phyloP scores from a whole-genome alignment of 2,113 vertebrate genomes.

The Gallinago media region DNA sequence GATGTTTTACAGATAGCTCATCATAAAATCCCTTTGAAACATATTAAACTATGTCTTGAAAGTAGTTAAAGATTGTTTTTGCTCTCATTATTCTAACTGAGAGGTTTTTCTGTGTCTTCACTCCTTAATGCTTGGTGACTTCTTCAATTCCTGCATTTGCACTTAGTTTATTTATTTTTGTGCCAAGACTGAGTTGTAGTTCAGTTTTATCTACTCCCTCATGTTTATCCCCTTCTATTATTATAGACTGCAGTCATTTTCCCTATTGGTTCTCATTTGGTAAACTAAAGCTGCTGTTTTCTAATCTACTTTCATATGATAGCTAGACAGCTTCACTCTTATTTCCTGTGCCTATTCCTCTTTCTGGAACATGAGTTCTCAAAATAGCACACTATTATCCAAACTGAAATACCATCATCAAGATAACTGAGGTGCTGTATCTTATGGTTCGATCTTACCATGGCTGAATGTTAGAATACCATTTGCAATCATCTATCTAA shows the following conservation, averaged over 20 bases:
- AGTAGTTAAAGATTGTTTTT: neutral
- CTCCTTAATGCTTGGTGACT: neutral
- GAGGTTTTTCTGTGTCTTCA: neutral
- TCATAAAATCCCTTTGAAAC: neutral
- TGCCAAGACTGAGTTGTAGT: neutral
- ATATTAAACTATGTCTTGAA: neutral
- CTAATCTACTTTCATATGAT: neutral
- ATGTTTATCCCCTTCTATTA: neutral
- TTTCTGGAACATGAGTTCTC: neutral
- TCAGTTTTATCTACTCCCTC: neutral
- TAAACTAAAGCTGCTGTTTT: neutral
- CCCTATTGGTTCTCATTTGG: neutral
- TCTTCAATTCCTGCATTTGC: neutral
- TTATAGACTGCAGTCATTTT: neutral
- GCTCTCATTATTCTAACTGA: neutral
- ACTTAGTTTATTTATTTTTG: neutral
- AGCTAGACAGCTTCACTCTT: neutral
- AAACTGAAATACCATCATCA: neutral
- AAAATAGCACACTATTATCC: neutral
- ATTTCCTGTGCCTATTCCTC: neutral
- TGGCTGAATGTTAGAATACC: neutral
- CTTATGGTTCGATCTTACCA: neutral
- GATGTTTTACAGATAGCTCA: neutral
- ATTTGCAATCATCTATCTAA: neutral
- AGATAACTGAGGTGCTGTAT: neutral